Percentiles rank a stretch among this genome's conserved stretches.
Conservation (phyloP, 2,797 vertebrate genomes). For the Epinephelus malabaricus region DNA sequence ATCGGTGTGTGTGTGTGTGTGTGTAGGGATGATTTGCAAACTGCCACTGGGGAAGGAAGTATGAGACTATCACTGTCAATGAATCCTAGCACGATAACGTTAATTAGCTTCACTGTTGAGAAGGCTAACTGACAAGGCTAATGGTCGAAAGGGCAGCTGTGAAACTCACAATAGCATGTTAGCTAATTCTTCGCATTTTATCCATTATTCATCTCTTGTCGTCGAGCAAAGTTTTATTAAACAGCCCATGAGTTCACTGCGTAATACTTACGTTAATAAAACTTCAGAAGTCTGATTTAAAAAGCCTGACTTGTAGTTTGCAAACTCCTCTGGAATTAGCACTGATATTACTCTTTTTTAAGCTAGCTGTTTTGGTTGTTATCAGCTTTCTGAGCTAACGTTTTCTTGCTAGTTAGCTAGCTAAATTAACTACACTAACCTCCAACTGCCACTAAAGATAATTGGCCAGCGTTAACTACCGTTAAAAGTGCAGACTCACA, state of each 20-base stretch:
- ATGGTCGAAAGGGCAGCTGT: neutral
- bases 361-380: slow-evolving; percentile 10
- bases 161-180: neutral
- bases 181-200: neutral
- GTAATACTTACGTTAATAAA: slow-evolving; percentile 6
- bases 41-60: too few relatives aligned
- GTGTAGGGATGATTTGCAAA: neutral
- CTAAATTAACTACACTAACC: slow-evolving; percentile 7
- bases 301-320: neutral
- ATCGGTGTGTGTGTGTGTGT: neutral
- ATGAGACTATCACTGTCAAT: neutral
- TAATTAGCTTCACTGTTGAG: neutral
- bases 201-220: neutral
- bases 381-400: slow-evolving; percentile 57
- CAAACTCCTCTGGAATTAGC: neutral
- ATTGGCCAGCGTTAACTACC: neutral
- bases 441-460: neutral
- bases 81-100: too few relatives aligned
- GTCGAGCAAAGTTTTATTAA: neutral
- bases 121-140: neutral
- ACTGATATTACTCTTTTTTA: neutral
- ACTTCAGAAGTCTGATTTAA: neutral
- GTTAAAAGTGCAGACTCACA: fast-evolving
- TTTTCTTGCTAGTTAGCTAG: slow-evolving; percentile 11
- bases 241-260: neutral